Evolutionary conservation across 2,113 vertebrate species (phyloP).

Genomic region (Pleuronectes platessa): DNA sequence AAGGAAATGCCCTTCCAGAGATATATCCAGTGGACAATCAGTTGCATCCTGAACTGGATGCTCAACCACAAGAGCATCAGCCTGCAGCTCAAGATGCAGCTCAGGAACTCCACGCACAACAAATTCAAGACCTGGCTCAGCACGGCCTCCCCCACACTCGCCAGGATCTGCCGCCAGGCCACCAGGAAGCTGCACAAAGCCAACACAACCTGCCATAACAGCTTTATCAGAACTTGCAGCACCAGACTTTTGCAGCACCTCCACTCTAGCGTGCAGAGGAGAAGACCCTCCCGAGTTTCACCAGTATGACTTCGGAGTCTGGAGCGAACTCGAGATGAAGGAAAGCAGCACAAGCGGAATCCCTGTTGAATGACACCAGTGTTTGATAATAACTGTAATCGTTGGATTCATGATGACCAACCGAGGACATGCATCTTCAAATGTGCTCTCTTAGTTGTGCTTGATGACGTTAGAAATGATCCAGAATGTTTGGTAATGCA

Average conservation of each 20-base stretch:
- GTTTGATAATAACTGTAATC: slow-evolving; percentile 30
- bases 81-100: slow-evolving; percentile 42
- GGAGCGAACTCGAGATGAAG: slow-evolving; percentile 32
- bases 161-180: slow-evolving; percentile 68
- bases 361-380: slow-evolving; percentile 21
- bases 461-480: slow-evolving; percentile 7
- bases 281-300: slow-evolving; percentile 26
- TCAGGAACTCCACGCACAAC: slow-evolving; percentile 51
- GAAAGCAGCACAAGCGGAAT: slow-evolving; percentile 40
- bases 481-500: slow-evolving; percentile 23
- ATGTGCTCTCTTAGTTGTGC: slow-evolving; percentile 11
- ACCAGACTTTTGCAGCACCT: slow-evolving; percentile 62
- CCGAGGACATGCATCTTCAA: slow-evolving; percentile 23
- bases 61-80: slow-evolving; percentile 53
- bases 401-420: slow-evolving; percentile 32
- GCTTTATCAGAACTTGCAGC: slow-evolving; percentile 30
- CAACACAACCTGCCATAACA: slow-evolving; percentile 61
- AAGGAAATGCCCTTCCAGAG: slow-evolving; percentile 75
- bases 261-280: slow-evolving; percentile 51
- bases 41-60: slow-evolving; percentile 52
- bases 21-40: slow-evolving; percentile 37
- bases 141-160: slow-evolving; percentile 61
- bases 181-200: slow-evolving; percentile 65
- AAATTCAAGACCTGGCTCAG: slow-evolving; percentile 42
- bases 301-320: slow-evolving; percentile 44